Base-by-base conservation (phyloP, 92 coral and sea anemone species). In the Actinostola sp. region DNA sequence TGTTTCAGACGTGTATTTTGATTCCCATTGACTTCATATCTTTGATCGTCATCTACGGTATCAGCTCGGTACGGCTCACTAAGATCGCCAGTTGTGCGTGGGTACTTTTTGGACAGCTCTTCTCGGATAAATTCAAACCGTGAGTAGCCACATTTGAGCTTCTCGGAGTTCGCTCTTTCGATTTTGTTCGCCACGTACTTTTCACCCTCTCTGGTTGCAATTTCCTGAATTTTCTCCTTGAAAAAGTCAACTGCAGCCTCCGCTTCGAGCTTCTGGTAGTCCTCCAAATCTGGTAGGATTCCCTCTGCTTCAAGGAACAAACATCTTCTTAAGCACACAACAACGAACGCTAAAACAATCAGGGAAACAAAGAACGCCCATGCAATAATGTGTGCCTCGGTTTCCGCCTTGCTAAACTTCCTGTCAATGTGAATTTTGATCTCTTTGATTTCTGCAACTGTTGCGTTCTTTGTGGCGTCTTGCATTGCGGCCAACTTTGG, bases 231-330 rank as follows among this genome's bases (percentile, higher is more conserved):
- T 38, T 66, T 25, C 23, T 45, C 34, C 24, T 60, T 77, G 23
- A 83, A 70, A 39, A 48, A 75, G 3, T 34, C 79, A 15, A 64
- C 83, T n/a, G 83, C 88, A 4, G 88, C 73, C 61, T 76, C 50
- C 0, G 88, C 81, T 43, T 83, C 88, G 0, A 77, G 74, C 35
- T 61, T 61, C 13, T 65, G 67, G 69, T 83, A 83, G 34, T 75
- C 73, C 0, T 83, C 83, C 31, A 76, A 38, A 7, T 83, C 81
- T 3, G 77, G 70, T 4, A 83, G 57, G 11, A 51, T 45, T 0
- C 88, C 79, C 21, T 83, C 88, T 21, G 83, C 76, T 36, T 77
- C 62, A 10, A 71, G 73, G 25, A 69, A 83, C 27, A 55, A 83
- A 38, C 88, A 83, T 41, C 88, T 63, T 32, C 71, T 59, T 12